Percentiles rank a stretch among this genome's conserved stretches.
Conservation (phyloP, 2,113 vertebrate genomes). For the Cyanoramphus novaezelandiae region DNA sequence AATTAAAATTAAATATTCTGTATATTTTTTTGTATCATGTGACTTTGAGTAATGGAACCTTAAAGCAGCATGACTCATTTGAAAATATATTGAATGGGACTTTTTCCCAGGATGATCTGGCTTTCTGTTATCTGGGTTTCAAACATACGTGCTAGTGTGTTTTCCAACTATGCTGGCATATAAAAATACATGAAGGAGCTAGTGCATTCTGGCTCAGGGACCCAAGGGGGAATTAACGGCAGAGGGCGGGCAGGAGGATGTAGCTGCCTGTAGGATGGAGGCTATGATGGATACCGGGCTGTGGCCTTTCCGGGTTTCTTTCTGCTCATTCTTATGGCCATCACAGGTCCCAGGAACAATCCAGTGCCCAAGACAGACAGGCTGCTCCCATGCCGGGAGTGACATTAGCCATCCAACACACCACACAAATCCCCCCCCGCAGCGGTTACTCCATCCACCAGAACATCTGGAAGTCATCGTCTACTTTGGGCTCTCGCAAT, state of each 20-base stretch:
- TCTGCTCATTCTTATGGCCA: background rate
- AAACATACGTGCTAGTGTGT: background rate
- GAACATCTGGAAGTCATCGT: accelerated
- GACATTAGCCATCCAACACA: accelerated
- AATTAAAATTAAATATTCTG: conserved; percentile 29
- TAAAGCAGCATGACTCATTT: background rate
- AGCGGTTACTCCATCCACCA: background rate
- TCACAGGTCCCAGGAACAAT: background rate
- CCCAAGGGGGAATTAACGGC: background rate
- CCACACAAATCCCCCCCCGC: background rate
- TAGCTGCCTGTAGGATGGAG: background rate
- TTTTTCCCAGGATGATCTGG: background rate
- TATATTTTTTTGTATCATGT: background rate
- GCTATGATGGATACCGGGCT: background rate
- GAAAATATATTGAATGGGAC: background rate
- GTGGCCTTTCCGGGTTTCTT: background rate
- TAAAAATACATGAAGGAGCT: background rate
- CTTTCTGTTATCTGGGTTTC: background rate
- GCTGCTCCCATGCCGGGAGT: background rate
- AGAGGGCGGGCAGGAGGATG: background rate
- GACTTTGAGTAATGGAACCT: background rate
- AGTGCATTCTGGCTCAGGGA: background rate
- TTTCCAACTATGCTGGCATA: background rate
- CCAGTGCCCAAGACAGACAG: background rate
- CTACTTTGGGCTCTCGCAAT: background rate